Conservation (phyloP, 2,797 vertebrate genomes). For the Girardinus metallicus region DNA sequence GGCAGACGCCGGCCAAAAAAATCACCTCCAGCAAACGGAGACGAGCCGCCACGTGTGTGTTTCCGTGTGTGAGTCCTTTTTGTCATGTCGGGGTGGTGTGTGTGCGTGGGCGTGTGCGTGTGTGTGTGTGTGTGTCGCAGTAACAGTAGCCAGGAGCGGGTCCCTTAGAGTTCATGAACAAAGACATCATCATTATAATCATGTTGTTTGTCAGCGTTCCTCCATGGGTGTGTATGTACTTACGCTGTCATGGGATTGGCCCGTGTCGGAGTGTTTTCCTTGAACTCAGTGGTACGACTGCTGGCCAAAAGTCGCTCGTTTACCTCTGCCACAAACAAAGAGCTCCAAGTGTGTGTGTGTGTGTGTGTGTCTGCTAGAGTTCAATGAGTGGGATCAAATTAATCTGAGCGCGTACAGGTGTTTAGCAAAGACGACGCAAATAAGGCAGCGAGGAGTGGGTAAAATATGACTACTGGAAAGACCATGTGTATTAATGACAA, state of each 20-base stretch:
- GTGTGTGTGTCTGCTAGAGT: conserved; percentile 1
- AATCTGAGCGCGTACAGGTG: not conserved
- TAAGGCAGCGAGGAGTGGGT: not conserved
- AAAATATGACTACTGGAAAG: conserved; percentile 22
- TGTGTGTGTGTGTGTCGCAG: conserved; percentile 24
- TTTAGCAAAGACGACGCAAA: not conserved
- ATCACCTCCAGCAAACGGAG: conserved; percentile 50
- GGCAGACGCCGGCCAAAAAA: conserved; percentile 57
- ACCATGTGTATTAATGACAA: conserved; percentile 21
- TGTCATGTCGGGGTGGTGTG: not conserved
- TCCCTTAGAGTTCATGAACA: conserved; percentile 63
- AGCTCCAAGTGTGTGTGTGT: not conserved
- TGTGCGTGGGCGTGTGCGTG: not conserved
- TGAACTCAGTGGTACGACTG: conserved; percentile 39
- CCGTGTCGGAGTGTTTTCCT: conserved; percentile 32
- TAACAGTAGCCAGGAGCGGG: conserved; percentile 55
- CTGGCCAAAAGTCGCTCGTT: conserved; percentile 37
- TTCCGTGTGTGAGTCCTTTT: conserved; percentile 4
- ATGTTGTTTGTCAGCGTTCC: conserved; percentile 56
- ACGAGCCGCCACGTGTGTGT: conserved; percentile 42
- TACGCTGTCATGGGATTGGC: conserved; percentile 50
- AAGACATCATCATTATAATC: conserved; percentile 64
- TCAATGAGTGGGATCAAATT: not conserved
- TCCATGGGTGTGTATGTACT: conserved; percentile 61
- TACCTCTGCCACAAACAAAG: conserved; percentile 25